Evolutionary conservation across 1,140 invertebrate species (phyloP), one percentile per base, ranked within the genome.

Genomic region (Oncopeltus fasciatus): DNA sequence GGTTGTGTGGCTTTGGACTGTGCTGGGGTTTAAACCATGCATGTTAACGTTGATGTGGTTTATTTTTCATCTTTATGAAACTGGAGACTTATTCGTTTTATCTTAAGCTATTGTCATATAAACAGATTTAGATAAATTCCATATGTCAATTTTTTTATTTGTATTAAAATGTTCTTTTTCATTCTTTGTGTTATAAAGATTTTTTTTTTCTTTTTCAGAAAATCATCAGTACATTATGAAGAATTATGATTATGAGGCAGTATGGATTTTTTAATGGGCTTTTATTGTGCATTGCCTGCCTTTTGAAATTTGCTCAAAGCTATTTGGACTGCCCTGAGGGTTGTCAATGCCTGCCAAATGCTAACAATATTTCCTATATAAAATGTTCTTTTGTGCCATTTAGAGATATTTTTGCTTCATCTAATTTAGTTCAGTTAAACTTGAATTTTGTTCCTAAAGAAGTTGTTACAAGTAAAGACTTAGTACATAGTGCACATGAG

Each of bases 271-370:
- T 18, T 31, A 43, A 49, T 56, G 49, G 33, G 20, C 26, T 61
- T 20, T 18, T 61, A 20, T 56, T 61, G 26, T 61, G 44, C 44
- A 27, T 43, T 21, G 4, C 56, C 27, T 18, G 47, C 24, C 16
- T 46, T 56, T 47, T 33, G 11, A 31, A 5, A 12, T 16, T 60
- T 46, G 33, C 31, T n/a, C 24, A 56, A 24, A 38, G 31, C 2
- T 24, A 27, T 11, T 2, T 24, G 2, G 2, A 57, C 38, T 64
- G 63, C 21, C 63, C 63, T 24, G 26, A 26, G 20, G 59, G 57
- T 18, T 64, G 63, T 46, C 24, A 53, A 33, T 64, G 63, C 51
- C 28, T 53, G 24, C 31, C 58, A 44, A 59, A 64, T 61, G 29
- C 27, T 20, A 53, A 38, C 2, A 46, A 64, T 27, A 26, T 31